phyloP scores from a whole-genome alignment of 2,113 vertebrate genomes.

The Gobius niger region DNA sequence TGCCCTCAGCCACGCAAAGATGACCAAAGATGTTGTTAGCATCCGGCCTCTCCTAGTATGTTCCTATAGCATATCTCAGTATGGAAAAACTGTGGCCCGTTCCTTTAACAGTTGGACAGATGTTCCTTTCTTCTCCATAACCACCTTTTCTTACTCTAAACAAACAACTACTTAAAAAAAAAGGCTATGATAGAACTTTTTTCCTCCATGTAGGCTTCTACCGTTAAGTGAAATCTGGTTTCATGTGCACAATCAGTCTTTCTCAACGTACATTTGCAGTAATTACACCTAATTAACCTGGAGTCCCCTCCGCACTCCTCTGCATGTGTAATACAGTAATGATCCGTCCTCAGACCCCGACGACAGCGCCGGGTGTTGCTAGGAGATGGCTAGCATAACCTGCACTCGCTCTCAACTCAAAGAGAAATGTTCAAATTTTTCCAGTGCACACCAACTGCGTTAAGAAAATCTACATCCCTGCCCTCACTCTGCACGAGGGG shows the following conservation, averaged over 20 bases:
- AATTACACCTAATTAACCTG: conserved; percentile 1
- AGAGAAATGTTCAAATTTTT: conserved; percentile 25
- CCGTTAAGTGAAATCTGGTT: background rate
- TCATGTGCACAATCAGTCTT: background rate
- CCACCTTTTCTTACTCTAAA: too few relatives aligned
- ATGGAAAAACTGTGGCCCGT: too few relatives aligned
- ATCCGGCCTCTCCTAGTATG: too few relatives aligned
- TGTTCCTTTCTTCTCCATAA: too few relatives aligned
- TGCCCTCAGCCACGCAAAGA: too few relatives aligned
- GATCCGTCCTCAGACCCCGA: conserved; percentile 1
- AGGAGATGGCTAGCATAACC: conserved; percentile 32
- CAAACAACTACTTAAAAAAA: too few relatives aligned
- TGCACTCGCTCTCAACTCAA: conserved; percentile 18
- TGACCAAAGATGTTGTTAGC: too few relatives aligned
- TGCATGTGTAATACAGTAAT: background rate
- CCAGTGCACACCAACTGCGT: too few relatives aligned
- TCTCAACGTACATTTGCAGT: background rate
- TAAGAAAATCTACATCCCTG: conserved; percentile 34
- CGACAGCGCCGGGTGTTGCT: conserved; percentile 24
- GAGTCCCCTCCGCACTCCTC: background rate
- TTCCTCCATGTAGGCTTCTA: too few relatives aligned
- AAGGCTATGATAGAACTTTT: too few relatives aligned
- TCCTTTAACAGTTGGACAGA: too few relatives aligned
- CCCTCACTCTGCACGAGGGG: conserved; percentile 1
- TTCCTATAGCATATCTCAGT: too few relatives aligned